Percentiles rank a stretch among this genome's conserved stretches.
phyloP scores from a whole-genome alignment of 2,797 vertebrate genomes.

The Pempheris klunzingeri region DNA sequence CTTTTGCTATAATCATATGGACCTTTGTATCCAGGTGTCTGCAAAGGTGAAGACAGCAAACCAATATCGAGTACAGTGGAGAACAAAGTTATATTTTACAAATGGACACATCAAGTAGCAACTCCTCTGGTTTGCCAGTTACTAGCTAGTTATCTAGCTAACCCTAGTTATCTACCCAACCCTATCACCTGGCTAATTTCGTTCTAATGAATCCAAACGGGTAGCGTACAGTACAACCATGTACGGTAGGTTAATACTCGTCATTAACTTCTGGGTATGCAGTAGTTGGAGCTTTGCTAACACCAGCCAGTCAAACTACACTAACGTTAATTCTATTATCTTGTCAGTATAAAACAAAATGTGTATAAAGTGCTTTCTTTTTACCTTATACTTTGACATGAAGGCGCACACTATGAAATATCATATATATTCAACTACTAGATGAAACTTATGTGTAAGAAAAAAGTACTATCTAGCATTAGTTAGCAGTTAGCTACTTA shows the following conservation, averaged over 20 bases:
- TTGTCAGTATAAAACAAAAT: background rate
- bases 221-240: background rate
- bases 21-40: constrained; percentile 76
- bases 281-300: background rate
- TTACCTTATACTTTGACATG: constrained; percentile 81
- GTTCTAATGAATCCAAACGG: background rate
- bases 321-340: background rate
- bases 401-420: background rate
- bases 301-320: background rate
- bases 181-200: background rate
- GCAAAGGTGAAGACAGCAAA: constrained; percentile 37
- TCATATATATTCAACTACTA: background rate
- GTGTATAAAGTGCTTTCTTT: background rate
- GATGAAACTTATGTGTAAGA: background rate
- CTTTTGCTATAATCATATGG: constrained; percentile 65
- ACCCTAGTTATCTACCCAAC: too few species aligned
- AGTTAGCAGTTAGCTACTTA: background rate
- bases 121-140: background rate
- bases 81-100: background rate
- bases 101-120: background rate
- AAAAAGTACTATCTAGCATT: too few species aligned
- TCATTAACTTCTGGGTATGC: background rate
- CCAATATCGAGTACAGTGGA: too few species aligned
- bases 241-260: background rate
- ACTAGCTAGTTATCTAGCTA: background rate